Evolutionary conservation across 2,113 vertebrate genomes (phyloP), one percentile per base, ranked within the genome.

Genomic region (Petrocephalus microphthalmus): DNA sequence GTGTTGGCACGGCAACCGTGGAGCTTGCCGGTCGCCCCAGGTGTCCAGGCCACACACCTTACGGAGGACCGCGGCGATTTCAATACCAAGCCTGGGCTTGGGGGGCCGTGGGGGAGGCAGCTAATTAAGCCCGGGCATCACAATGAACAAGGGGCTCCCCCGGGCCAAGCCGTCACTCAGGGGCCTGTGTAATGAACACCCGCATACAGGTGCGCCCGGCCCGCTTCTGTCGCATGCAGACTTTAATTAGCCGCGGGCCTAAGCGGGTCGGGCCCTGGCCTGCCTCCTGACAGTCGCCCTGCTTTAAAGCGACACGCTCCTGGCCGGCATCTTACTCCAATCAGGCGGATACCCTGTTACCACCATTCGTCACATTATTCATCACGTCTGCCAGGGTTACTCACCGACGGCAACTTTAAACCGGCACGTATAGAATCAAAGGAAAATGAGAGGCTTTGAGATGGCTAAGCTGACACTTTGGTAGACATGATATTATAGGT

Each of bases 121-220:
- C 91, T 94, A 93, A 95, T 94, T 93, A 94, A 94, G 91, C 93
- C 89, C 90, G 91, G 92, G 91, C 91, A 94, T 93, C 91, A 94
- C 92, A 93, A 95, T 92, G 93, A 94, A 94, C 93, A 94, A 94
- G 93, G 90, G 91, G 1, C 88, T 88, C 90, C 82, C 84, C 90
- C 87, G 87, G 92, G 93, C 93, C 94, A 94, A 93, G 91, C 87
- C 92, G 92, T 95, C 94, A 95, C 93, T 93, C 93, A 93, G 91
- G 88, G 90, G 89, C n/a, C 67, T 85, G 91, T 93, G 94, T 93
- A 95, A 94, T 93, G 93, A 95, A 93, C 93, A 93, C 93, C 91
- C 89, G 92, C 83, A 87, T 92, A 93, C 94, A 95, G 93, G 94
- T 95, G 93, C 92, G 92, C 93, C 88, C 91, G 88, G 91, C 89